Base-by-base conservation (phyloP, 2,888 invertebrate species). In the Trachelus tabidus region DNA sequence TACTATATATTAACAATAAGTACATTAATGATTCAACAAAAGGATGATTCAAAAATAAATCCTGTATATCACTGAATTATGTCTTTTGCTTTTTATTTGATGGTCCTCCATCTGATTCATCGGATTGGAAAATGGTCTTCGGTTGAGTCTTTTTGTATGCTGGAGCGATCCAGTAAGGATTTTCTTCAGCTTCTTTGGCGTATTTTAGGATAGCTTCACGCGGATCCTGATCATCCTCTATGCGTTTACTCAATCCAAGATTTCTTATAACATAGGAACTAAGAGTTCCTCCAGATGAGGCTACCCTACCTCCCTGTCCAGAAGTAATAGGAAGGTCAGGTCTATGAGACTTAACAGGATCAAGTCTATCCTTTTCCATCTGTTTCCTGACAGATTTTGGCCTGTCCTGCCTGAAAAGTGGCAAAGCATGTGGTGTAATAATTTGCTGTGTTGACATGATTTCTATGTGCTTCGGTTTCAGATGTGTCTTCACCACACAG, bases 201-300 rank as follows among this genome's bases (percentile, higher is more conserved):
- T 95, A 98, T 84, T 98, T 96, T 79, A 99, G 92, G 83, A 99
- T 98, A 3, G 99, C 99, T 87, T 98, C 98, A 75, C 99, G 94
- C 0, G 99, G 98, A 93, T 99, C 98, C 85, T 94, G 93, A 89
- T 97, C 56, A 90, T 98, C 98, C 87, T 98, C 96, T 0, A 98
- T 96, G 73, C 97, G 94, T 86, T 98, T 98, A 88, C 98, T 98
- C 12, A 98, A 93, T 0, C 99, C 99, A 77, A 99, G 93, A 90
- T 99, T 98, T 79, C 99, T 95, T 74, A 99, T 98, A 12, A 99
- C 98, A 90, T 97, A 99, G 1, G 99, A 98, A 85, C 98, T 98
- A 0, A 99, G 93, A 0, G 99, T 99, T 77, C 98, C 98, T 6
- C 56, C 56, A 37, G 98, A 98, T 0, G 97, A 97, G 0, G 98